Evolutionary conservation across 2,888 invertebrate species (phyloP).

Genomic region (Epinotia demarniana): DNA sequence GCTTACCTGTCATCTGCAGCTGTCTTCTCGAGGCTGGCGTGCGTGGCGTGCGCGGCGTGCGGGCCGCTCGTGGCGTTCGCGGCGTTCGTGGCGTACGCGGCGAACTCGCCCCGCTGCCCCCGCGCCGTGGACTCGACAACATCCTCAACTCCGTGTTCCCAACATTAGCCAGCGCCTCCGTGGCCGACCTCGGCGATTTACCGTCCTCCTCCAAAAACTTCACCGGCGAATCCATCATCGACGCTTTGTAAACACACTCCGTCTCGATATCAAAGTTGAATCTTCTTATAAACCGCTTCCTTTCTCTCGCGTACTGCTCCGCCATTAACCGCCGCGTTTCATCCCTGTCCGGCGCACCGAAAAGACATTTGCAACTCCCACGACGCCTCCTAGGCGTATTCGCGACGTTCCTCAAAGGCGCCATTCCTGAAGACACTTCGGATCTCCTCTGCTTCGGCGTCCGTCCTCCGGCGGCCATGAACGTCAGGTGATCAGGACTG

Average conservation of each 20-base stretch:
- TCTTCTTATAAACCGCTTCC: slow-evolving; percentile 83
- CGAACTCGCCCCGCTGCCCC: slow-evolving; percentile 62
- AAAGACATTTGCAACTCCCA: slow-evolving; percentile 84
- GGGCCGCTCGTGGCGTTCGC: slow-evolving; percentile 65
- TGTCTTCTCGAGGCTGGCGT: slow-evolving; percentile 81
- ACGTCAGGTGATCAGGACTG: slow-evolving; percentile 80
- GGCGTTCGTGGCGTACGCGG: slow-evolving; percentile 71
- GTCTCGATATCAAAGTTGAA: slow-evolving; percentile 86
- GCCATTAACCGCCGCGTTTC: slow-evolving; percentile 85
- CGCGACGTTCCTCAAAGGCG: slow-evolving; percentile 66
- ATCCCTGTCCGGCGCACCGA: slow-evolving; percentile 85
- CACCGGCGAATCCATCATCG: slow-evolving; percentile 76
- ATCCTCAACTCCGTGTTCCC: slow-evolving; percentile 75
- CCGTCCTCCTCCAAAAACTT: slow-evolving; percentile 77
- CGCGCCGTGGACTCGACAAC: slow-evolving; percentile 74
- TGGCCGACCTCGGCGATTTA: slow-evolving; percentile 69
- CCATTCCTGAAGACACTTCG: slow-evolving; percentile 73
- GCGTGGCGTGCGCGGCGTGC: slow-evolving; percentile 71
- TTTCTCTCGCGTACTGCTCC: slow-evolving; percentile 84
- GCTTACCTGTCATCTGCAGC: slow-evolving; percentile 82
- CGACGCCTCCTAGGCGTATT: slow-evolving; percentile 75
- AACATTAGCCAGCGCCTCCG: slow-evolving; percentile 75
- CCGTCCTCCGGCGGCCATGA: slow-evolving; percentile 79
- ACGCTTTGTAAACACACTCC: slow-evolving; percentile 71
- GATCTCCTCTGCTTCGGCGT: slow-evolving; percentile 79